Base-by-base conservation (phyloP, 2,888 invertebrate species). In the Lithosia quadra region DNA sequence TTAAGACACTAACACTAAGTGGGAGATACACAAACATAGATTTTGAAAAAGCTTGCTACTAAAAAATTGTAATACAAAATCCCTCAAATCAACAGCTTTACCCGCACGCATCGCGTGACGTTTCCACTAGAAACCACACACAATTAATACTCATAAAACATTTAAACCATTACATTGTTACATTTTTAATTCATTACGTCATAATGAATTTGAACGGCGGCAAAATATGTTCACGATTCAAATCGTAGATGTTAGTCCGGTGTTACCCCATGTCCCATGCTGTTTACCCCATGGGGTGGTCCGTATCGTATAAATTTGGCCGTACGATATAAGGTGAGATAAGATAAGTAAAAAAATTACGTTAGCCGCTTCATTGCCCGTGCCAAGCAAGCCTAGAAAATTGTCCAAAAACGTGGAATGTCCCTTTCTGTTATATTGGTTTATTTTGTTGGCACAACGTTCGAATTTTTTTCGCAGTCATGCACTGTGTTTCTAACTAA, bases 81-180 rank as follows among this genome's bases (percentile, higher is more conserved):
- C n/a, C n/a, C 13, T 49, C 49, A 57, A 73, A 67, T 73, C 61
- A 69, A 78, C 64, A 71, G 67, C 68, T 60, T 22, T 60, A 66
- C 57, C 61, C 62, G 68, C 72, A 81, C 66, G 60, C 56, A 66
- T 88, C 73, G 86, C 87, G 87, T 88, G 87, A 75, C 72, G 22
- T 69, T 68, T 72, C 76, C 76, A 77, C 79, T 79, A 74, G 77
- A 72, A 81, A 80, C 84, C 75, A 69, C 80, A 81, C 79, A 84
- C 88, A 91, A 92, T 92, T 91, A 91, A 92, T 92, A 86, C 87
- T 83, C 85, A 84, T 90, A 89, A 88, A 90, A 80, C 87, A 88
- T 88, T 89, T 82, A 86, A 85, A 81, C 82, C 80, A 83, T 87
- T 80, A 86, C 83, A 84, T 86, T 84, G 85, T 87, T 84, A 71